phyloP scores from a whole-genome alignment of 2,888 invertebrate species.

The Agapostemon virescens region DNA sequence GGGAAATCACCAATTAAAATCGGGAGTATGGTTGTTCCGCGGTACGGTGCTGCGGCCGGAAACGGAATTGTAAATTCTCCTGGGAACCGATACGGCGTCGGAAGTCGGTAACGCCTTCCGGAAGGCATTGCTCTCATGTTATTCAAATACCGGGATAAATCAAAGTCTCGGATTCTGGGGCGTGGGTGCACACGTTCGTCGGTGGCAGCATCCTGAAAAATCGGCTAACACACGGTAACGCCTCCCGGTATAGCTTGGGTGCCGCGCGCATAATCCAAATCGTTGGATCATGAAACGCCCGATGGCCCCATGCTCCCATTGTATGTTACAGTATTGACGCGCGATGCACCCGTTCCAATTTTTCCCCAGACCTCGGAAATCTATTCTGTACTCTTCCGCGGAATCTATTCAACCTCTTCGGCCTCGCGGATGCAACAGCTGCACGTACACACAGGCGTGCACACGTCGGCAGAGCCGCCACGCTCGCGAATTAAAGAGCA shows the following conservation, averaged over 20 bases:
- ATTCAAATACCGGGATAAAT: slow-evolving; percentile 76
- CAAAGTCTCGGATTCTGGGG: slow-evolving; percentile 59
- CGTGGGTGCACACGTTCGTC: neutral
- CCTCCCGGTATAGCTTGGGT: neutral
- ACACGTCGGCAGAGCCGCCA: neutral
- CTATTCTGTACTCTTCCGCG: neutral
- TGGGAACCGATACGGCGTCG: slow-evolving; percentile 38
- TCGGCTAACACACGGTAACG: slow-evolving; percentile 40
- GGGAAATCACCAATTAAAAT: slow-evolving; percentile 50
- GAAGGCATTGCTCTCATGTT: slow-evolving; percentile 69
- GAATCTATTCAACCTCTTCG: slow-evolving; percentile 9
- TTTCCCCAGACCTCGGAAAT: slow-evolving; percentile 8
- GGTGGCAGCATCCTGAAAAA: slow-evolving; percentile 28
- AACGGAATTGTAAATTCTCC: slow-evolving; percentile 47
- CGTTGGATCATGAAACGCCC: slow-evolving; percentile 32
- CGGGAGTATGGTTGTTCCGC: slow-evolving; percentile 1
- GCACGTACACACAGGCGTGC: neutral
- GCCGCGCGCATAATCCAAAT: slow-evolving; percentile 34
- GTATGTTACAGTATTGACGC: neutral
- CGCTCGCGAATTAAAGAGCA: slow-evolving; percentile 12
- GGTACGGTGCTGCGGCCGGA: neutral
- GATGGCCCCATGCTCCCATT: slow-evolving; percentile 7
- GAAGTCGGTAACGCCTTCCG: slow-evolving; percentile 9
- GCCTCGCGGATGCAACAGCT: slow-evolving; percentile 8
- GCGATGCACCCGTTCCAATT: slow-evolving; percentile 1